Evolutionary conservation across 2,888 invertebrate species (phyloP), one percentile per base, ranked within the genome.

Genomic region (Caenorhabditis macrosperma): DNA sequence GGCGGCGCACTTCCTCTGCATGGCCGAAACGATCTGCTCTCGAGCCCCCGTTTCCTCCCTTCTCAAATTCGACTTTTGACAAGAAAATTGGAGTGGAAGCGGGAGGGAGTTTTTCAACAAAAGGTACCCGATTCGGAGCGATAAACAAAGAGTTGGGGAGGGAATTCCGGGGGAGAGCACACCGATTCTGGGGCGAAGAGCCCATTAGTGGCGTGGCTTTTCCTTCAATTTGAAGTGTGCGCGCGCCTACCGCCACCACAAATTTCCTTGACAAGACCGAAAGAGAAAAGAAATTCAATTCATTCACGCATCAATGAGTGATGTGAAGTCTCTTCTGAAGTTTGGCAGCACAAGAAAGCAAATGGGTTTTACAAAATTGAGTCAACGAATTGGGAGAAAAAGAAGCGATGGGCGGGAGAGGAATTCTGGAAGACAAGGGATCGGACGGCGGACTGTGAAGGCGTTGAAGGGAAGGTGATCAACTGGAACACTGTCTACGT

Each of bases 301-400:
- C 64, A 74, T 74, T 74, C 74, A 74, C 74, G 74, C 74, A 74
- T 74, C 74, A 63, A 64, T 68, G 64, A 64, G 64, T 64, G 72
- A 57, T 64, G 74, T 64, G 48, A 66, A 61, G 54, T 54, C 59
- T 38, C 61, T 71, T 71, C 54, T 54, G 71, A 71, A 71, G 71
- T 71, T 71, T 71, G 71, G 54, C 41, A 41, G n/a, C 22, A 38
- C 7, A 72, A 33, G 33, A 57, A 55, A 48, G 55, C 59, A 74
- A 63, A 74, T 59, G 64, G 64, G 63, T 74, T 74, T 64, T 64
- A 74, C 63, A 72, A 72, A 72, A 63, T 72, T 57, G 63, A 72
- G 63, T 63, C 63, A 55, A 54, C 24, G 28, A 28, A 55, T 15
- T 35, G 20, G 6, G 9, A 54, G 52, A 28, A 54, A 54, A 55